phyloP scores from a whole-genome alignment of 2,888 invertebrate genomes.

The Hyalella azteca region DNA sequence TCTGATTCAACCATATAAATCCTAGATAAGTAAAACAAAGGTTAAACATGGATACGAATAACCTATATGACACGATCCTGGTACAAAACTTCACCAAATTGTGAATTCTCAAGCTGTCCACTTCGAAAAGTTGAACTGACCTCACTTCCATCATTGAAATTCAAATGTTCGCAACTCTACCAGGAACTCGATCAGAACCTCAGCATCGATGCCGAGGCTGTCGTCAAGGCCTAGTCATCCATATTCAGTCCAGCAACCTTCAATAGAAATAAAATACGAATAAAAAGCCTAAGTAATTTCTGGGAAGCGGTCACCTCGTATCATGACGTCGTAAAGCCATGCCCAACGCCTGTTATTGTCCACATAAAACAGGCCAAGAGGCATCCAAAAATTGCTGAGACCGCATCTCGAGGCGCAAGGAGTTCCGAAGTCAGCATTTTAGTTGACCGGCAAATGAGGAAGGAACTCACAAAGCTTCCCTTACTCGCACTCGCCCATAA shows the following conservation, averaged over 20 bases:
- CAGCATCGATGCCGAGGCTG: neutral
- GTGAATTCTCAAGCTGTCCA: too few species aligned
- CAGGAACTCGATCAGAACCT: too few species aligned
- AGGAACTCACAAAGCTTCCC: slow-evolving; percentile 28
- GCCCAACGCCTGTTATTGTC: slow-evolving; percentile 32
- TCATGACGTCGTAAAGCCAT: slow-evolving; percentile 30
- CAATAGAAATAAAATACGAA: slow-evolving; percentile 20
- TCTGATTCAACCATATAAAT: too few species aligned
- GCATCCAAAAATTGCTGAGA: slow-evolving; percentile 27
- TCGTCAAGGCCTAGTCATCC: neutral
- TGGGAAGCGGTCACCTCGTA: slow-evolving; percentile 38
- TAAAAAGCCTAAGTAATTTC: slow-evolving; percentile 34
- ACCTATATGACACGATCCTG: too few species aligned
- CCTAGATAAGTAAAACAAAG: too few species aligned
- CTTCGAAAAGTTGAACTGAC: too few species aligned
- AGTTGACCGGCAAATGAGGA: slow-evolving; percentile 15
- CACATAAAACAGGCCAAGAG: slow-evolving; percentile 34
- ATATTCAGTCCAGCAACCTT: slow-evolving; percentile 11
- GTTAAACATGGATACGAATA: too few species aligned
- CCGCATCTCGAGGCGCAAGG: neutral
- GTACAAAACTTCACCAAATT: too few species aligned
- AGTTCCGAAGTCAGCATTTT: slow-evolving; percentile 15
- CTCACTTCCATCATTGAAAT: too few species aligned
- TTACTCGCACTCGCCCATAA: slow-evolving; percentile 10
- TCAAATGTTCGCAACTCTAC: too few species aligned